These are phyloP conservation scores for Nesospiza acunhae DNA, from an alignment of 2,113 vertebrate species.

Conservation along the genomic window DNA sequence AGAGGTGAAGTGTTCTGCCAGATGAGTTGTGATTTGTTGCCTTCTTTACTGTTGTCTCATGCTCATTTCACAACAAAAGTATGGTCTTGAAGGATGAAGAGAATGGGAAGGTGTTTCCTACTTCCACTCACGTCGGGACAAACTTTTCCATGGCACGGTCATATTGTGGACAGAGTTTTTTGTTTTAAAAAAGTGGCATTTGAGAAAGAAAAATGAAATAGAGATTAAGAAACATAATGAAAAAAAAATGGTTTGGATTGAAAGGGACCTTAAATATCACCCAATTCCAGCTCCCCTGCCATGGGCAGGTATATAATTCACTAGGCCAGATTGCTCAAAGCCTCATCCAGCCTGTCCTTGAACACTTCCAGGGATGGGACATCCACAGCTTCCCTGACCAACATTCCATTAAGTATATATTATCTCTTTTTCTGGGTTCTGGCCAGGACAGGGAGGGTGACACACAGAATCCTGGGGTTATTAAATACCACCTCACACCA, in stretches of 20 bases:
- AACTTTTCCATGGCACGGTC: background rate
- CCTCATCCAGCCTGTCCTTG: background rate
- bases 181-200: background rate
- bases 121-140: fast-evolving
- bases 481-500: background rate
- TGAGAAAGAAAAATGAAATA: background rate
- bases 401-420: background rate
- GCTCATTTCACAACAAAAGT: background rate
- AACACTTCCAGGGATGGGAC: background rate
- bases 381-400: background rate
- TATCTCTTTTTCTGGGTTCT: background rate
- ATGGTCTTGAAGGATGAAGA: background rate
- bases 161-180: background rate
- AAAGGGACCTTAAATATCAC: background rate
- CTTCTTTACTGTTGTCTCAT: background rate
- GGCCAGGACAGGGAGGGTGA: background rate
- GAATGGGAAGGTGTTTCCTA: background rate
- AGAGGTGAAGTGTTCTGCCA: background rate
- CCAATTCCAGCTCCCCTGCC: background rate
- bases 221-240: background rate
- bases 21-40: background rate
- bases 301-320: background rate
- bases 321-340: background rate
- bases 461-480: background rate
- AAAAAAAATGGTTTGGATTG: background rate